phyloP scores from a whole-genome alignment of 1,140 invertebrate species.

The Delia radicum region DNA sequence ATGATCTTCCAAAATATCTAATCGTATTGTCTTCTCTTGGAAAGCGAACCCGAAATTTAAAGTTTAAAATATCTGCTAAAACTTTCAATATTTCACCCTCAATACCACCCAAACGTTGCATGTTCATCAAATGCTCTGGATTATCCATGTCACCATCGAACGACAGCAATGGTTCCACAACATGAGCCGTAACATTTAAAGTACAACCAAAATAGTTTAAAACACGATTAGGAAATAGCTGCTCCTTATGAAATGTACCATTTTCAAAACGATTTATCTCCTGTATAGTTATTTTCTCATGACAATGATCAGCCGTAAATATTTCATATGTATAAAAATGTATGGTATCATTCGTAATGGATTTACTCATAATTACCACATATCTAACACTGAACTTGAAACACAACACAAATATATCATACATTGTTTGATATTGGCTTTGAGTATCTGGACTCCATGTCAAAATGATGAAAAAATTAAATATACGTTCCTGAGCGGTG shows the following conservation, averaged over 20 bases:
- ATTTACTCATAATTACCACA: conserved; percentile 23
- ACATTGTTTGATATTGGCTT: neutral
- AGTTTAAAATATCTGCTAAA: neutral
- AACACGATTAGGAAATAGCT: conserved; percentile 8
- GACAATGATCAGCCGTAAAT: neutral
- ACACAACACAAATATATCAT: neutral
- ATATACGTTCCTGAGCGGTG: conserved; percentile 15
- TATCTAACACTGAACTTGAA: conserved; percentile 1
- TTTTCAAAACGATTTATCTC: conserved; percentile 18
- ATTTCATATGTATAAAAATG: conserved; percentile 18
- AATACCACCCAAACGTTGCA: neutral
- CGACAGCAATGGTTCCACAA: neutral
- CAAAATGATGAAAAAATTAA: conserved; percentile 27
- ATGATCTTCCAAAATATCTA: neutral
- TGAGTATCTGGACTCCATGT: neutral
- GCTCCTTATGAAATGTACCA: neutral
- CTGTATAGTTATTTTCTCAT: neutral
- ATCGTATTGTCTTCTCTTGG: neutral
- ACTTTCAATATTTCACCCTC: conserved; percentile 22
- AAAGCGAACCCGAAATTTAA: conserved; percentile 3
- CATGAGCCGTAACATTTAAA: neutral
- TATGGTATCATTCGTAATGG: neutral
- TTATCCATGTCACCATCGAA: conserved; percentile 7
- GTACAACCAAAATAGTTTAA: conserved; percentile 5
- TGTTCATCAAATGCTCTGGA: neutral